phyloP scores from a whole-genome alignment of 2,797 vertebrate genomes.

The Acipenser transmontanus region DNA sequence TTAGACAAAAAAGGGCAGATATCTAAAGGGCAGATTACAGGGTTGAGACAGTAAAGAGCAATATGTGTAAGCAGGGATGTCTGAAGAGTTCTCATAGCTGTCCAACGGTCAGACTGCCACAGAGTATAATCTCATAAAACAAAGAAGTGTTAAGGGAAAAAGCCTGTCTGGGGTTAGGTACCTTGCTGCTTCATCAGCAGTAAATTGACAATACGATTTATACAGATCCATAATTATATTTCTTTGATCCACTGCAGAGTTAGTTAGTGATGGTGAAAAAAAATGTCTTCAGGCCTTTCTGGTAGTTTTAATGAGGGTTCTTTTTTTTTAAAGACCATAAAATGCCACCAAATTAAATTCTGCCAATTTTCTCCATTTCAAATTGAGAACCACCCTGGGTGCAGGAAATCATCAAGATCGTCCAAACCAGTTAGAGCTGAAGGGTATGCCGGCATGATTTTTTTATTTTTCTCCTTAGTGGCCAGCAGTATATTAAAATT shows the following conservation, averaged over 20 bases:
- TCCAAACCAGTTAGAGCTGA: conserved; percentile 86
- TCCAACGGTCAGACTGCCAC: conserved; percentile 60
- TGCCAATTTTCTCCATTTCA: conserved; percentile 89
- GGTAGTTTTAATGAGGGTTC: conserved; percentile 93
- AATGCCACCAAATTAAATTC: conserved; percentile 96
- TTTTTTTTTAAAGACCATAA: conserved; percentile 84
- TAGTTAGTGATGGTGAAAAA: conserved; percentile 85
- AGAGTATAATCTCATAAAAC: conserved; percentile 82
- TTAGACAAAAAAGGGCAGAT: background rate
- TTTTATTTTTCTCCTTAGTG: conserved; percentile 69
- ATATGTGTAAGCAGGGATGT: conserved; percentile 20
- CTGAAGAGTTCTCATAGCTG: conserved; percentile 42
- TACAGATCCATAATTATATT: conserved; percentile 92
- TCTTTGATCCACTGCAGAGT: conserved; percentile 87
- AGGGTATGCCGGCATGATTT: conserved; percentile 82
- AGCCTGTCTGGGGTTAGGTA: conserved; percentile 74
- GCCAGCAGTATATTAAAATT: conserved; percentile 90
- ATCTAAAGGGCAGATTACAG: background rate
- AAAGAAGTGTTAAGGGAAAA: conserved; percentile 70
- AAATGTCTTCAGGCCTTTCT: conserved; percentile 60
- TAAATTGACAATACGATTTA: conserved; percentile 97
- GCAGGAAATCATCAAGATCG: conserved; percentile 75
- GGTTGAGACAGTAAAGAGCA: conserved; percentile 2
- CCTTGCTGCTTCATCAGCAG: conserved; percentile 78
- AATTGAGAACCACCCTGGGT: conserved; percentile 82